Conservation (phyloP, 2,113 vertebrate species). For the Steatornis caripensis region DNA sequence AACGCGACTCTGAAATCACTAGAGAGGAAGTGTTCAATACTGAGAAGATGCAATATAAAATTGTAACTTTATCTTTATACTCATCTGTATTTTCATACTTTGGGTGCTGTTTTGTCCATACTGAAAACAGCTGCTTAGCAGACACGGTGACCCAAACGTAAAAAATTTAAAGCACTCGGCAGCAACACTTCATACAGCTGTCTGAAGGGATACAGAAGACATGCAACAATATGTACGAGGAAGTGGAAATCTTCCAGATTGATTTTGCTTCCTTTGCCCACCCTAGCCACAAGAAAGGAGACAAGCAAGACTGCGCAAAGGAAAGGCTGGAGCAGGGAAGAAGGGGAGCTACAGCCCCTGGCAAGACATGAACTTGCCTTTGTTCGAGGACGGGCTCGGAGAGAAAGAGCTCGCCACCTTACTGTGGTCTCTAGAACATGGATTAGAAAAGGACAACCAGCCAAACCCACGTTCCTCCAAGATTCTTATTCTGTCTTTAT, state of each 20-base stretch:
- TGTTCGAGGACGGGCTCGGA: not conserved
- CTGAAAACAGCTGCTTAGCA: not conserved
- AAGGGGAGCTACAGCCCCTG: not conserved
- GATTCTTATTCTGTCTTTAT: not conserved
- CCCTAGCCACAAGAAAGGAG: not conserved
- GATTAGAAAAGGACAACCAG: not conserved
- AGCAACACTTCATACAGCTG: not conserved
- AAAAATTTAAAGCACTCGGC: not conserved
- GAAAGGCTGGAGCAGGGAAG: not conserved
- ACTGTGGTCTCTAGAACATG: not conserved
- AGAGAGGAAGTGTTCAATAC: constrained; percentile 62
- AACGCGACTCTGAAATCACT: constrained; percentile 51
- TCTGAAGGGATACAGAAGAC: not conserved
- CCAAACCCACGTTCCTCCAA: not conserved
- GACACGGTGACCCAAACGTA: not conserved
- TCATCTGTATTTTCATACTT: not conserved
- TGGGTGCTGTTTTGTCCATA: not conserved
- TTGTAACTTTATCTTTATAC: constrained; percentile 16
- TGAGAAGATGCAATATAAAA: constrained; percentile 30
- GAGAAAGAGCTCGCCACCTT: not conserved
- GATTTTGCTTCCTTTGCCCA: not conserved
- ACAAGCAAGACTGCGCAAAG: not conserved
- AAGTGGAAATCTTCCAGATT: not conserved
- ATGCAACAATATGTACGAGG: not conserved
- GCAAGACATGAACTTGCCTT: not conserved